Base-by-base conservation (phyloP, 2,888 invertebrate species). In the Arge pagana region DNA sequence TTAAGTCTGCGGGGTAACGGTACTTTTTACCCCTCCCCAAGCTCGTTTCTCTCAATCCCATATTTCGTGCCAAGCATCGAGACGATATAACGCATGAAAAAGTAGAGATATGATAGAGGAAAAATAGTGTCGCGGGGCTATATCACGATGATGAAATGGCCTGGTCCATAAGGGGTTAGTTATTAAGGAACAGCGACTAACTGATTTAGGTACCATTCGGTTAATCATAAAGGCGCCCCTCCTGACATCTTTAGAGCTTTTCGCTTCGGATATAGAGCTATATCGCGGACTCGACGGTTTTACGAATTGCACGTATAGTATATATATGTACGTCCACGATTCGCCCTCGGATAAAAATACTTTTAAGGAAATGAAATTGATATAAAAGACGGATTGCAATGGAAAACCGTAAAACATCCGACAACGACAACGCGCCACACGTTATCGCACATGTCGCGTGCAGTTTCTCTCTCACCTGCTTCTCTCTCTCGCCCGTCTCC, bases 351-450 rank as follows among this genome's bases (percentile, higher is more conserved):
- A 63, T 64, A 65, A 64, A 63, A 66, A 64, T 64, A 67, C 63
- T 66, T 63, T 67, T 52, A 61, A 61, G 63, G 59, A 64, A 64
- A 64, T 66, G 60, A 62, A 65, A 65, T 65, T 67, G 63, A 63
- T 65, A 60, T 59, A 60, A 61, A 59, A 48, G 59, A 52, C 49
- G 50, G 53, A 59, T 60, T 60, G 59, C 52, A 58, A 62, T 53
- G 58, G 55, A 49, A 37, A 37, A 41, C 40, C 40, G 51, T 58
- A 62, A 57, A 64, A 61, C 57, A 55, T 30, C 45, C 45, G 35
- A 33, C 13, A 33, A 45, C 23, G 45, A 35, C 45, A 15, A 45
- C 45, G 45, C n/a, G 45, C 45, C 21, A 23, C n/a, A n/a, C 45
- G 45, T 45, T 33, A 45, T 45, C 45, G 45, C n/a, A 23, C 19